Percentiles rank a stretch among this genome's conserved stretches.
Evolutionary conservation across 23 tunicate genomes (phyloP).

Genomic region (Oikopleura dioica): DNA sequence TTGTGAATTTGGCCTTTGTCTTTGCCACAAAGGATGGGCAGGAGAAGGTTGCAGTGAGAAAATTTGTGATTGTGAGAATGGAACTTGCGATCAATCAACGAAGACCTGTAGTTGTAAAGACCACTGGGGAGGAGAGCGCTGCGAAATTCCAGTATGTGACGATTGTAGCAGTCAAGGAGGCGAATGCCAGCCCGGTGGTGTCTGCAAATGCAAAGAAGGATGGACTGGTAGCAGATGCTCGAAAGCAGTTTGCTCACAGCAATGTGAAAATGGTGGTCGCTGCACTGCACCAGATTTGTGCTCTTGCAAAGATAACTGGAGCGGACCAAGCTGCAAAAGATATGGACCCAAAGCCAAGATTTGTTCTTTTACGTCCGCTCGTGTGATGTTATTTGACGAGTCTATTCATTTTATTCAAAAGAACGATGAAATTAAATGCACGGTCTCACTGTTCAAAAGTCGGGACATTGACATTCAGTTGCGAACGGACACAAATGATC

Average conservation of each 20-base stretch:
- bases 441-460: too few species aligned
- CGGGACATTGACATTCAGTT: too few species aligned
- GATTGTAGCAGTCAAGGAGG: neutral
- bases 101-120: too few species aligned
- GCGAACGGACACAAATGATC: too few species aligned
- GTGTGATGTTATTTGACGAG: too few species aligned
- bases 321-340: too few species aligned
- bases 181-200: neutral
- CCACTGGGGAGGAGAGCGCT: neutral
- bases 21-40: neutral
- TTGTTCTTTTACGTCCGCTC: too few species aligned
- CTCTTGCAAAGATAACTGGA: neutral
- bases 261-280: neutral
- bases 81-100: too few species aligned
- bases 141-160: neutral
- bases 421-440: too few species aligned
- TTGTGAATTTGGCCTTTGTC: neutral
- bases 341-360: too few species aligned
- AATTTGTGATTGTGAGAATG: neutral
- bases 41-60: neutral
- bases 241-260: neutral
- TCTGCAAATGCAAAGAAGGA: neutral
- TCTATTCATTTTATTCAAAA: too few species aligned
- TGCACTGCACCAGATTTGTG: neutral
- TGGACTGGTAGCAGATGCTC: neutral